phyloP scores from a whole-genome alignment of 2,797 vertebrate genomes.

The Galaxias olidus region DNA sequence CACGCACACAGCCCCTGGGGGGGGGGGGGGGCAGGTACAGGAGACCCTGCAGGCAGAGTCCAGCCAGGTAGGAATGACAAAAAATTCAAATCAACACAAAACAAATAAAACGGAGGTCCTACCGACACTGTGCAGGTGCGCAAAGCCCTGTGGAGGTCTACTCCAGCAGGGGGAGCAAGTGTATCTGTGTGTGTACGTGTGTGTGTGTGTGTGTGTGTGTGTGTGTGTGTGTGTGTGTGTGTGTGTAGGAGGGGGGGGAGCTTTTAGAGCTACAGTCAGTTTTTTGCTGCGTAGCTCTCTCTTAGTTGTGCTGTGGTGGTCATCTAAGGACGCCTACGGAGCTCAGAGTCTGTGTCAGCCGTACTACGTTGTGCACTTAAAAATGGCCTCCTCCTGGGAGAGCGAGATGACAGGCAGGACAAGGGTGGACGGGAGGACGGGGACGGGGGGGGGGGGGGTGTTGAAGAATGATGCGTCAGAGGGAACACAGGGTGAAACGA shows the following conservation, averaged over 20 bases:
- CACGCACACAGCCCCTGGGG: constrained; percentile 49
- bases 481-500: constrained; percentile 11
- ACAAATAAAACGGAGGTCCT: constrained; percentile 21
- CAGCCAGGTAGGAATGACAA: constrained; percentile 7
- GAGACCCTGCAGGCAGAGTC: constrained; percentile 41
- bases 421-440: too few relatives aligned
- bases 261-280: constrained; percentile 14
- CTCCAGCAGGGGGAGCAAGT: constrained; percentile 30
- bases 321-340: constrained; percentile 36
- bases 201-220: constrained; percentile 1
- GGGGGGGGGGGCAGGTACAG: constrained; percentile 41
- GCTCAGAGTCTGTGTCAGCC: constrained; percentile 28
- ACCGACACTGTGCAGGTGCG: constrained; percentile 25
- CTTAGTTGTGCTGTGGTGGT: constrained; percentile 48
- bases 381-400: constrained; percentile 25
- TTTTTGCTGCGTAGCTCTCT: constrained; percentile 20
- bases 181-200: constrained; percentile 1
- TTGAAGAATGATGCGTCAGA: constrained; percentile 1
- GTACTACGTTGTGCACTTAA: constrained; percentile 45
- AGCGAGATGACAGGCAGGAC: not conserved
- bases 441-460: not conserved
- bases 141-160: constrained; percentile 20
- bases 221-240: not conserved
- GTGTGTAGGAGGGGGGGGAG: constrained; percentile 9
- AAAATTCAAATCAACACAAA: constrained; percentile 3